A percentile compares a stretch with the other conserved stretches of the same genome.
Evolutionary conservation across 1,140 invertebrate genomes (phyloP).

Genomic region (Oryctes rhinoceros): DNA sequence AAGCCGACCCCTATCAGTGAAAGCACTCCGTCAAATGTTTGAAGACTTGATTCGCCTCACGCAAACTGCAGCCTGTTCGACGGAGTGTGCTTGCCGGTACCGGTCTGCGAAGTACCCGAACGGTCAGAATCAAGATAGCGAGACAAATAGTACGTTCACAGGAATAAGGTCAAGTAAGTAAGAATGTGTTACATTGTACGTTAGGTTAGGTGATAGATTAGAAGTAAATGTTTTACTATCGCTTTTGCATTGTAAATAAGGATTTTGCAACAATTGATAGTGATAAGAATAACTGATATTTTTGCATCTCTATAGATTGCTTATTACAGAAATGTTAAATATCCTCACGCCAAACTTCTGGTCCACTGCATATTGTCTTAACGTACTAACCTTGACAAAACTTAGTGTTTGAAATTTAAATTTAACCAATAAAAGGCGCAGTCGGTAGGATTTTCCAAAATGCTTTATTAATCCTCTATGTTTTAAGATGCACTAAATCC

Average conservation of each 20-base stretch:
- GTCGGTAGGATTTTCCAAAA: too few species aligned
- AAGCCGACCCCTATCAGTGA: background rate
- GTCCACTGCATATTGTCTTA: too few species aligned
- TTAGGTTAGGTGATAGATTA: background rate
- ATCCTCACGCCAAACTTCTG: too few species aligned
- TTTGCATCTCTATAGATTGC: too few species aligned
- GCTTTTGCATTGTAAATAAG: background rate
- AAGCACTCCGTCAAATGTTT: slow-evolving; percentile 20
- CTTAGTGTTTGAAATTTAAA: too few species aligned
- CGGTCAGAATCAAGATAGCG: background rate
- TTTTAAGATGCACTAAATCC: too few species aligned
- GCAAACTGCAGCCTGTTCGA: background rate
- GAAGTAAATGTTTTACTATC: background rate
- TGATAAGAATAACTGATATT: too few species aligned
- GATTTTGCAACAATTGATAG: too few species aligned
- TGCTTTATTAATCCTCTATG: too few species aligned
- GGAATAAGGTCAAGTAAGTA: background rate
- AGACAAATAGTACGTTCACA: background rate
- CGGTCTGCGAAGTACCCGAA: background rate
- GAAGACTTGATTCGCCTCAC: slow-evolving; percentile 3
- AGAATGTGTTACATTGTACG: background rate
- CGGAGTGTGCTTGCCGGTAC: background rate
- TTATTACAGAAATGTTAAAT: too few species aligned
- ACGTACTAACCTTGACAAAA: too few species aligned
- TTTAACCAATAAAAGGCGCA: too few species aligned